Conservation (phyloP, 1,140 invertebrate genomes). For the Schlechtendalia chinensis region DNA sequence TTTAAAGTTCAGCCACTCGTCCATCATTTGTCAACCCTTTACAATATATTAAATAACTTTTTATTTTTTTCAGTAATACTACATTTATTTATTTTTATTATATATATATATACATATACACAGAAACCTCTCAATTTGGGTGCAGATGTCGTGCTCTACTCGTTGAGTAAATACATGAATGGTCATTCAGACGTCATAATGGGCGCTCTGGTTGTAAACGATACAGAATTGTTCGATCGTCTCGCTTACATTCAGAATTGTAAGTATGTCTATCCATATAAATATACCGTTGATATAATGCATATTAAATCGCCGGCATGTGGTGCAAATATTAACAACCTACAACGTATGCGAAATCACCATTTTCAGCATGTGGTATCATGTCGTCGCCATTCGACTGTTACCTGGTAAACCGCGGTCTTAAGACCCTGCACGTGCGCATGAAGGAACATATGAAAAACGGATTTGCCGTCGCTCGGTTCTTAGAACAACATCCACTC, state of each 20-base stretch:
- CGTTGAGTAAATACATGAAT: slow-evolving; percentile 97
- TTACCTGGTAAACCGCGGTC: slow-evolving; percentile 85
- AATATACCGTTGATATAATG: too few species aligned
- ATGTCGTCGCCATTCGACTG: slow-evolving; percentile 97
- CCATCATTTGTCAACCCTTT: background rate
- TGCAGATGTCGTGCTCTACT: slow-evolving; percentile 90
- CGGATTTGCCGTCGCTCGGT: slow-evolving; percentile 74
- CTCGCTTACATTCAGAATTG: slow-evolving; percentile 88
- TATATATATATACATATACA: slow-evolving; percentile 52
- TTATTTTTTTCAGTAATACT: too few species aligned
- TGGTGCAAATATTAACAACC: too few species aligned
- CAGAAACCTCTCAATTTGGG: slow-evolving; percentile 84
- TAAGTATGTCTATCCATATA: too few species aligned
- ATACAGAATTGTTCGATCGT: slow-evolving; percentile 69
- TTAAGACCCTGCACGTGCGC: slow-evolving; percentile 89
- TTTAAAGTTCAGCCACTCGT: too few species aligned
- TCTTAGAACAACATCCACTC: slow-evolving; percentile 72
- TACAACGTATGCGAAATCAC: too few species aligned
- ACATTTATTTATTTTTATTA: too few species aligned
- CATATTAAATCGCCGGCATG: too few species aligned
- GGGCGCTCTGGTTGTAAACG: slow-evolving; percentile 80
- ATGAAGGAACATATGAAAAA: slow-evolving; percentile 88
- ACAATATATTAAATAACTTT: too few species aligned
- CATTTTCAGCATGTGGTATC: slow-evolving; percentile 73
- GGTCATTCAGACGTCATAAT: slow-evolving; percentile 97